Conservation (phyloP, 2,797 vertebrate genomes). For the Zenarchopterus dispar region DNA sequence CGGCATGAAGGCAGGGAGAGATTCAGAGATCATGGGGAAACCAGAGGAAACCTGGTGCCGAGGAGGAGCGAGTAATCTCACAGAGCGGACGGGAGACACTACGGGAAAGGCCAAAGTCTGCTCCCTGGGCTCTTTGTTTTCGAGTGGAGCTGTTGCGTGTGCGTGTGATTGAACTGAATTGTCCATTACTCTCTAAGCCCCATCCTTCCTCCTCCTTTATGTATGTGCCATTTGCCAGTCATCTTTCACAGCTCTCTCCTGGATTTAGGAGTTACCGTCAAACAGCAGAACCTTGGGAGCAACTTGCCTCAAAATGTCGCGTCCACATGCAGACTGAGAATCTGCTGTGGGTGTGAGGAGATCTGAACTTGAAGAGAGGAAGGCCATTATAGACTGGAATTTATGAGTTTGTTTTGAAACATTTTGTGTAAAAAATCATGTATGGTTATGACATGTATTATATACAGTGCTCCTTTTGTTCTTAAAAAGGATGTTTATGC, state of each 20-base stretch:
- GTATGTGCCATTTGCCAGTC: slow-evolving; percentile 74
- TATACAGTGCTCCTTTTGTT: slow-evolving; percentile 85
- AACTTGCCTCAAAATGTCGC: slow-evolving; percentile 51
- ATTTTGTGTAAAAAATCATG: slow-evolving; percentile 81
- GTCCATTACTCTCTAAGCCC: slow-evolving; percentile 62
- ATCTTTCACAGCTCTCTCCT: slow-evolving; percentile 52
- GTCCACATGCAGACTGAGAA: slow-evolving; percentile 27
- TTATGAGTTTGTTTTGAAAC: slow-evolving; percentile 70
- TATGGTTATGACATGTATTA: slow-evolving; percentile 84
- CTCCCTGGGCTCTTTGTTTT: slow-evolving; percentile 70
- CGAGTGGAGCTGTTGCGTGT: slow-evolving; percentile 63
- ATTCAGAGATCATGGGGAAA: slow-evolving; percentile 34
- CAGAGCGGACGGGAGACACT: slow-evolving; percentile 60
- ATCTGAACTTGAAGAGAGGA: slow-evolving; percentile 56
- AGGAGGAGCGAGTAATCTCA: slow-evolving; percentile 47
- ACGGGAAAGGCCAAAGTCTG: slow-evolving; percentile 64
- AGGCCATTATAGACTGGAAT: slow-evolving; percentile 68
- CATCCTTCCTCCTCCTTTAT: slow-evolving; percentile 56
- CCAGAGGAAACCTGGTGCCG: slow-evolving; percentile 44
- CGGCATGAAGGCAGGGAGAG: slow-evolving; percentile 37
- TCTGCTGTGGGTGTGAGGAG: slow-evolving; percentile 14
- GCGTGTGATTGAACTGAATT: slow-evolving; percentile 64
- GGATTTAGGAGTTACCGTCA: slow-evolving; percentile 23
- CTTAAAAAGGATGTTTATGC: slow-evolving; percentile 83
- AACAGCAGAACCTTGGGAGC: slow-evolving; percentile 43